Percentiles rank a stretch among this genome's conserved stretches.
Conservation (phyloP, 2,113 vertebrate species). For the Eudorcas thomsonii region DNA sequence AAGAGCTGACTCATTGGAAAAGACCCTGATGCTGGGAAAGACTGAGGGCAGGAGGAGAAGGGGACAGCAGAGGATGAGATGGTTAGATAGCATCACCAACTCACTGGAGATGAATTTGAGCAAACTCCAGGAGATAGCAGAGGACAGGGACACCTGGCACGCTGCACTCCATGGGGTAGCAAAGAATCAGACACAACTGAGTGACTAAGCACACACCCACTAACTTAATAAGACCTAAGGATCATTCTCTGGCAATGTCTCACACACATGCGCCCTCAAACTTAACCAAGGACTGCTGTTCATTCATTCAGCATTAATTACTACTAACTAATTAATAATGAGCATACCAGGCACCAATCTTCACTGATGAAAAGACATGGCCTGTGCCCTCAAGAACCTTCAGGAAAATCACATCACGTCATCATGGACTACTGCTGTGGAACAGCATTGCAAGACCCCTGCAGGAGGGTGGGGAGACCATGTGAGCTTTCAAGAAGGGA, state of each 20-base stretch:
- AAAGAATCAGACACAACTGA: background rate
- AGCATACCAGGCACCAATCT: background rate
- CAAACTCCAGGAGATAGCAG: background rate
- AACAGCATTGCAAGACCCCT: background rate
- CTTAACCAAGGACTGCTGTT: background rate
- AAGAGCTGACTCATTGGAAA: background rate
- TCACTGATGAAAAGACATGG: background rate
- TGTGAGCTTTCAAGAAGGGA: background rate
- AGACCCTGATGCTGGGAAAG: background rate
- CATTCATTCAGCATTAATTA: background rate
- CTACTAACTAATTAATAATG: background rate
- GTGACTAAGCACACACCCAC: background rate
- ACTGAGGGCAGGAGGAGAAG: background rate
- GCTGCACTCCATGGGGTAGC: background rate
- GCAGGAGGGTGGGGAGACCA: background rate
- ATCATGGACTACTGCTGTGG: fast-evolving
- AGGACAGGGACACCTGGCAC: background rate
- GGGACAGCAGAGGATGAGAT: background rate
- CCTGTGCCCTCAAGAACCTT: background rate
- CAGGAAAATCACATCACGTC: background rate
- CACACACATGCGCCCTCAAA: background rate
- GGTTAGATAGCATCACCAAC: background rate
- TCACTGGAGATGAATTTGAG: background rate
- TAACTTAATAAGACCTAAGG: background rate
- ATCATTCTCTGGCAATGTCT: background rate